Evolutionary conservation across 92 coral and sea anemone genomes (phyloP).

Genomic region (Plumapathes pennacea): DNA sequence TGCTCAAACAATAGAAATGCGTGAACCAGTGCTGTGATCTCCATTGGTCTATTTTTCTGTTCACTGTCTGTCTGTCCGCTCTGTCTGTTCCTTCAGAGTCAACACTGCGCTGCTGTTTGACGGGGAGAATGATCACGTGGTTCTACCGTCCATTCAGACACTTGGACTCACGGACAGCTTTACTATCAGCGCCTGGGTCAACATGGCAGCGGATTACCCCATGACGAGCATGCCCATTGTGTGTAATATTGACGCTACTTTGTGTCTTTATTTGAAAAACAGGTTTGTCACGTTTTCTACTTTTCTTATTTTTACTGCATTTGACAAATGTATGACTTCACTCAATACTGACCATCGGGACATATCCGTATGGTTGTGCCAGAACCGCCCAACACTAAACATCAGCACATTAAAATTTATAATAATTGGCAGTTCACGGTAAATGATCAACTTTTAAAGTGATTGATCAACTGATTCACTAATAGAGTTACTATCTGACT

Average conservation of each 20-base stretch:
- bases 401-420: too few species aligned
- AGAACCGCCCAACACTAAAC: too few species aligned
- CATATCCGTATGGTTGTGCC: too few species aligned
- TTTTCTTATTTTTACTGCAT: too few species aligned
- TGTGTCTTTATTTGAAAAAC: slow-evolving; percentile 78
- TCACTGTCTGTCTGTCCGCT: background rate
- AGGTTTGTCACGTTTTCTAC: slow-evolving; percentile 78
- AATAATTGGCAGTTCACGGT: too few species aligned
- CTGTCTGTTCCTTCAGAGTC: slow-evolving; percentile 29
- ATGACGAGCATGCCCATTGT: slow-evolving; percentile 73
- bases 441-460: too few species aligned
- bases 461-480: background rate
- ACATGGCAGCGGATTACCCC: slow-evolving; percentile 76
- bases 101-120: slow-evolving; percentile 87
- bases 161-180: slow-evolving; percentile 84
- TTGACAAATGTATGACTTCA: too few species aligned
- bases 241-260: slow-evolving; percentile 74
- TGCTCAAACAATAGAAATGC: background rate
- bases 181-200: slow-evolving; percentile 90
- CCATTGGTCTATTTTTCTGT: background rate
- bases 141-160: slow-evolving; percentile 65
- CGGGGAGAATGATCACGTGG: slow-evolving; percentile 83
- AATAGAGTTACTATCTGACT: background rate
- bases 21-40: background rate
- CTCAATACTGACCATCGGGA: too few species aligned